A percentile compares a stretch with the other conserved stretches of the same genome.
Evolutionary conservation across 2,888 invertebrate genomes (phyloP).

Genomic region (Myopa testacea): DNA sequence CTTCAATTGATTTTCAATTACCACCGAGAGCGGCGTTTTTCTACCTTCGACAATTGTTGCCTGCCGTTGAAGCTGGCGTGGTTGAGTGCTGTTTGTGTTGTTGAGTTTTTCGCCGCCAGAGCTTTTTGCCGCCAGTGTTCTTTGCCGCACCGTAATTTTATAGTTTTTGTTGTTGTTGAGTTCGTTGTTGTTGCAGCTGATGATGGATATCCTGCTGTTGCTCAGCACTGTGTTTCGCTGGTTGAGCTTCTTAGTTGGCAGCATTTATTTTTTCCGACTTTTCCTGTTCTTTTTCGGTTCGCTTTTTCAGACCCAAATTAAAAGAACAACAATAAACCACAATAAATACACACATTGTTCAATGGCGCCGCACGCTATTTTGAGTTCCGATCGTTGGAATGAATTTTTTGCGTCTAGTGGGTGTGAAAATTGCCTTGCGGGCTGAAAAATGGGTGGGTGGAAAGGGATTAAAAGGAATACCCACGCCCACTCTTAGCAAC

Average conservation of each 20-base stretch:
- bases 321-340: not conserved
- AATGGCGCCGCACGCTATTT: constrained; percentile 10
- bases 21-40: constrained; percentile 1
- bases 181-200: not conserved
- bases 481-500: no score
- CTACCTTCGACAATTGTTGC: not conserved
- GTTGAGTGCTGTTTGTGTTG: not conserved
- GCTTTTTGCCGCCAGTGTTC: not conserved
- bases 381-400: no score
- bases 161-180: constrained; percentile 2
- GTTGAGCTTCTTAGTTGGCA: not conserved
- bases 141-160: not conserved
- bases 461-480: no score
- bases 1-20: constrained; percentile 41
- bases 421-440: no score
- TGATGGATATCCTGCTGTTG: not conserved
- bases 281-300: not conserved
- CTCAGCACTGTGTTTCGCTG: not conserved
- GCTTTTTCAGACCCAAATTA: not conserved
- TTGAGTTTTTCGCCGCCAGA: not conserved
- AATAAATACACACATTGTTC: not conserved
- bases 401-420: no score
- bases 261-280: not conserved
- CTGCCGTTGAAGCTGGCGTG: not conserved
- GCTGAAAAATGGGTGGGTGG: no score